Evolutionary conservation across 2,113 vertebrate species (phyloP), one percentile per base, ranked within the genome.

Genomic region (Pyrgilauda ruficollis): DNA sequence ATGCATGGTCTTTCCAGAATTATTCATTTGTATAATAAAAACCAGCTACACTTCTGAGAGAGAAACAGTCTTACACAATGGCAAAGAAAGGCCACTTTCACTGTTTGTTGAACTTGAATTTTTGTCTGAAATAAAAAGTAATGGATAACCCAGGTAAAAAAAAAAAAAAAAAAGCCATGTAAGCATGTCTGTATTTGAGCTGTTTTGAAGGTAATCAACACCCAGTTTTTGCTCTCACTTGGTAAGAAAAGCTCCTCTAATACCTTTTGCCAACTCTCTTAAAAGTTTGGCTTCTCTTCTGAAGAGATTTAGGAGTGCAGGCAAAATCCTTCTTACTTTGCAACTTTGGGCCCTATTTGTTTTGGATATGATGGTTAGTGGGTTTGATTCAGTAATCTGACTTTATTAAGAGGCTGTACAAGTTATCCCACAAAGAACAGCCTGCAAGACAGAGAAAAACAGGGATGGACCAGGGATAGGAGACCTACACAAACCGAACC

Each of bases 261-360:
- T 82, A 67, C 35, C 9, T 87, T 81, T 52, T 97, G 93, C 89
- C 96, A 96, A 49, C 44, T 75, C 53, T 87, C 50, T 77, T 89
- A 81, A 74, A 91, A 84, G 73, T 92, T 93, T 97, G 96, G 91
- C 89, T 67, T 90, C n/a, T 92, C 77, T 95, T 95, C 94, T 93
- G 84, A 96, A 81, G 61, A 84, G 35, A 78, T 31, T 33, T 33
- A 78, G 52, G 33, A 92, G 77, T 52, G 50, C 21, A 77, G 64
- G 83, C 79, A 89, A 96, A 96, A 95, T 68, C 76, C 76, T 66
- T 90, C 79, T 81, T 87, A 81, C 68, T 83, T 93, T 76, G 89
- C 70, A 87, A 44, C 78, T 91, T 85, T 28, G 28, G 46, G 67
- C 8, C 15, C 18, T 93, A 0, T 95, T 96, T 93, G 37, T 73